Conservation (phyloP, 2,888 invertebrate genomes). For the Pristionchus mayeri region DNA sequence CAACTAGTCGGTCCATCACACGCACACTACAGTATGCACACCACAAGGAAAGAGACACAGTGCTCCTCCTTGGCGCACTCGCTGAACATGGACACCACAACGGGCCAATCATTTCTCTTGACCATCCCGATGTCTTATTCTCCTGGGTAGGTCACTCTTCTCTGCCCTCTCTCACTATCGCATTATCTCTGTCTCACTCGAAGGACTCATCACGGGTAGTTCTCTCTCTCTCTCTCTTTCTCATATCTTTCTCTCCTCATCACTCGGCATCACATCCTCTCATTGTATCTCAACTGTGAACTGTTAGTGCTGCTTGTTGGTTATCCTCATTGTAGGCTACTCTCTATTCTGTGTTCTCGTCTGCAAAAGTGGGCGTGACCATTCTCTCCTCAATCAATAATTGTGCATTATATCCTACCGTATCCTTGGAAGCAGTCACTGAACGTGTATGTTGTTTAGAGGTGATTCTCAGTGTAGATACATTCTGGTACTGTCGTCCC, state of each 20-base stretch:
- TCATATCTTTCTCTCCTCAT: slow-evolving; percentile 26
- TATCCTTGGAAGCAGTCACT: slow-evolving; percentile 42
- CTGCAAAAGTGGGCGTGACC: slow-evolving; percentile 26
- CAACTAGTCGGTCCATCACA: slow-evolving; percentile 31
- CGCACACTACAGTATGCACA: slow-evolving; percentile 41
- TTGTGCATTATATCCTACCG: slow-evolving; percentile 41
- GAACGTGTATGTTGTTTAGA: slow-evolving; percentile 39
- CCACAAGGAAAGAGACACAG: neutral
- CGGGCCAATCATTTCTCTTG: slow-evolving; percentile 20
- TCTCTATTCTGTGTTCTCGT: slow-evolving; percentile 19
- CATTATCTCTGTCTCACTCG: slow-evolving; percentile 42
- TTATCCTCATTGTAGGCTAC: slow-evolving; percentile 23
- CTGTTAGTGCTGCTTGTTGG: slow-evolving; percentile 41
- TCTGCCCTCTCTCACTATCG: slow-evolving; percentile 36
- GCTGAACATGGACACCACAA: neutral
- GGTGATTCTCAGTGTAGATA: slow-evolving; percentile 44
- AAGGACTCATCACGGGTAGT: slow-evolving; percentile 4
- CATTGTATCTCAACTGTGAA: slow-evolving; percentile 39
- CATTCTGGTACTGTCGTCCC: slow-evolving; percentile 28
- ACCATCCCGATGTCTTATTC: slow-evolving; percentile 29
- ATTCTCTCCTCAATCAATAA: slow-evolving; percentile 20
- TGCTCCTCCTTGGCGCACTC: neutral
- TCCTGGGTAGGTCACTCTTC: slow-evolving; percentile 3
- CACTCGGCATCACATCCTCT: neutral
- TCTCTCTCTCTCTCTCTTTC: no score